Evolutionary conservation across 2,797 vertebrate genomes (phyloP).

Genomic region (Micromesistius poutassou): DNA sequence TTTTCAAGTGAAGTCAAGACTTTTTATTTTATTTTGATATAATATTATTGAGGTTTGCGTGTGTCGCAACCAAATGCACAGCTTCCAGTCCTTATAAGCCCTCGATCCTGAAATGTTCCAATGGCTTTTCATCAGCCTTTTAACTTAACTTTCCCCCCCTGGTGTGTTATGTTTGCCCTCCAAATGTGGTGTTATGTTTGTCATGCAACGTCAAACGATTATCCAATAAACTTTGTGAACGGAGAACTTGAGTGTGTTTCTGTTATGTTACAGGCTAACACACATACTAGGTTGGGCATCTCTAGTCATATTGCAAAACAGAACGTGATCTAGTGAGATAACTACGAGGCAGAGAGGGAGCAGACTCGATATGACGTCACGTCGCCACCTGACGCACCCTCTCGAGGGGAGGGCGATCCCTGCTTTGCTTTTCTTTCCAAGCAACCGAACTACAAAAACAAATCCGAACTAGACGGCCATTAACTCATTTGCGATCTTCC

Average conservation of each 20-base stretch:
- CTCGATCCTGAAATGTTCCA: slow-evolving; percentile 35
- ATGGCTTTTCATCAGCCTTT: slow-evolving; percentile 40
- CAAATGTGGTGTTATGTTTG: slow-evolving; percentile 44
- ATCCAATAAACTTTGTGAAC: slow-evolving; percentile 72
- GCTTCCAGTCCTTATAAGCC: slow-evolving; percentile 38
- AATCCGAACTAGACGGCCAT: slow-evolving; percentile 48
- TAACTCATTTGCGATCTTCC: slow-evolving; percentile 14
- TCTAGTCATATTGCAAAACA: neutral
- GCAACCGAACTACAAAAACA: slow-evolving; percentile 58
- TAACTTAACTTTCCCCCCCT: slow-evolving; percentile 59
- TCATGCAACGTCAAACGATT: slow-evolving; percentile 43
- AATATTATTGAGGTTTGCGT: slow-evolving; percentile 42
- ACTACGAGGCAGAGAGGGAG: neutral
- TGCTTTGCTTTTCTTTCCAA: slow-evolving; percentile 58
- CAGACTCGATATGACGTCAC: slow-evolving; percentile 57
- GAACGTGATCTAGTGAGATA: neutral
- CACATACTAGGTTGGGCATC: neutral
- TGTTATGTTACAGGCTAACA: neutral
- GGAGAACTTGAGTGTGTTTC: slow-evolving; percentile 18
- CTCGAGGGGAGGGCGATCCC: slow-evolving; percentile 10
- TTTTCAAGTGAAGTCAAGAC: slow-evolving; percentile 22
- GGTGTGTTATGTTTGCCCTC: slow-evolving; percentile 67
- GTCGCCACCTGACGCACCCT: slow-evolving; percentile 60
- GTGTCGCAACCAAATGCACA: slow-evolving; percentile 48
- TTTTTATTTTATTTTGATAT: slow-evolving; percentile 30